Conservation (phyloP, 1,140 invertebrate genomes). For the Papilio xuthus region DNA sequence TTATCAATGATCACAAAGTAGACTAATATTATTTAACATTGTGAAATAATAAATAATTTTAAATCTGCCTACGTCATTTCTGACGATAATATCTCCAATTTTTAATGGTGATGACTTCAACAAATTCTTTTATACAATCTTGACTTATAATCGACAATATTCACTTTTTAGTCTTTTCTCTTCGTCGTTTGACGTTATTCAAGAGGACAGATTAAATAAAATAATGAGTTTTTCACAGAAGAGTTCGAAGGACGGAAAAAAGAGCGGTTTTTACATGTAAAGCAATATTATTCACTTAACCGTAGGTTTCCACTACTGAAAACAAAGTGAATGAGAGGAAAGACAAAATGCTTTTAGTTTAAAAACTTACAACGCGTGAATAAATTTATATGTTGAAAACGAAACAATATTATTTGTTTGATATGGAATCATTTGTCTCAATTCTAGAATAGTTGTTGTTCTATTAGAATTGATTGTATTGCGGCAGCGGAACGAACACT, state of each 20-base stretch:
- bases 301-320: too few species aligned
- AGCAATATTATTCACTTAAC: too few species aligned
- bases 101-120: background rate
- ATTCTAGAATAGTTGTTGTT: background rate
- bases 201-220: background rate
- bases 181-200: background rate
- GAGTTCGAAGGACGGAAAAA: background rate
- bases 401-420: background rate
- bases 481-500: slow-evolving; percentile 10
- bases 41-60: background rate
- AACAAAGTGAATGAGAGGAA: too few species aligned
- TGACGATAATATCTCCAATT: background rate
- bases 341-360: background rate
- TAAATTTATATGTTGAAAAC: background rate
- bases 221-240: background rate
- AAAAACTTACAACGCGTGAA: background rate
- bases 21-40: slow-evolving; percentile 8
- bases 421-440: background rate
- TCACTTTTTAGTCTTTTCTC: too few species aligned
- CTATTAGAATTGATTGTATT: slow-evolving; percentile 2
- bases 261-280: background rate
- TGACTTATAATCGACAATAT: too few species aligned
- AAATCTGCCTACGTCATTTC: background rate
- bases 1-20: slow-evolving; percentile 6
- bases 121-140: background rate